Evolutionary conservation across 2,888 invertebrate species (phyloP), one percentile per base, ranked within the genome.

Genomic region (Eupsilia transversa): DNA sequence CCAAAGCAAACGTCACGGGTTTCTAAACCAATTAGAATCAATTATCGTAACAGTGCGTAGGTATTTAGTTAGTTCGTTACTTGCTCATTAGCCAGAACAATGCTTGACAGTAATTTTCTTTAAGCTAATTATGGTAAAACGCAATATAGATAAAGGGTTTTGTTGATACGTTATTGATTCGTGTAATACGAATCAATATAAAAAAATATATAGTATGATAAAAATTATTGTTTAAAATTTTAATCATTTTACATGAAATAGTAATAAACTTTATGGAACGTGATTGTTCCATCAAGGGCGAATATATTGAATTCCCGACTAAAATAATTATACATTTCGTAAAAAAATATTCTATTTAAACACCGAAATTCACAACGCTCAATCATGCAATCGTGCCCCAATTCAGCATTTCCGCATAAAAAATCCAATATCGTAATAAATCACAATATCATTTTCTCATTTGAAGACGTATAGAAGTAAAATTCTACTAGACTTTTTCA

Each of bases 341-440:
- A 12, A 14, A 57, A 57, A 69, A 30, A 30, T 7, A 35, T 10
- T 43, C 0, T 5, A 12, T 30, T 27, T 35, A n/a, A 43, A 72
- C 7, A 52, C 0, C 6, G 9, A 52, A 49, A n/a, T 5, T 17
- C 57, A 41, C 38, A 74, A 66, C 3, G 17, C 20, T 49, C 23
- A 27, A 65, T 54, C 43, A 6, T 41, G 56, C 27, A 20, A 75
- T 61, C 35, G 17, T 41, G 33, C 12, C 9, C 6, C 27, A 30
- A 56, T 59, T 72, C 46, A 72, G 38, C 41, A 43, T 57, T 67
- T 65, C 20, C 33, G 41, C 23, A 33, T 33, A 20, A 41, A 60
- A 76, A 71, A 54, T 30, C 27, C 65, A 68, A 71, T 72, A 66
- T 30, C n/a, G 14, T 54, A 43, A 66, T 63, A 72, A 69, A 75